Conservation (phyloP, 2,797 vertebrate genomes). For the Fringilla coelebs region DNA sequence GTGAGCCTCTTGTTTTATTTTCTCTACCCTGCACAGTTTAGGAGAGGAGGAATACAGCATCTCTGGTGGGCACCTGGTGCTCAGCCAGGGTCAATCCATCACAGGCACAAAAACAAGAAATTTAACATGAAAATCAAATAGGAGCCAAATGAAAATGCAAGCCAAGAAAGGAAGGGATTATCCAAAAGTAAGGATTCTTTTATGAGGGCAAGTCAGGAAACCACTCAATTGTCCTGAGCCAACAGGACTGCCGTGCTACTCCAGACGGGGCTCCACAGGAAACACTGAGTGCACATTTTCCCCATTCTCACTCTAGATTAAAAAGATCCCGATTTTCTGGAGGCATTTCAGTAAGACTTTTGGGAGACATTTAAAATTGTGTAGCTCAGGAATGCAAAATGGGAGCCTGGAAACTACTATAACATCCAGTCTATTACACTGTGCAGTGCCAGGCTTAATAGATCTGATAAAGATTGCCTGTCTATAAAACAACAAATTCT, state of each 20-base stretch:
- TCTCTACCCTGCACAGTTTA: neutral
- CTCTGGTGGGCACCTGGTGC: neutral
- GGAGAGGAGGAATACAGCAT: neutral
- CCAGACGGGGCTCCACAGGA: slow-evolving; percentile 47
- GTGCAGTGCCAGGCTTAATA: neutral
- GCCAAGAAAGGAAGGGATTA: neutral
- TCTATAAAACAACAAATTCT: neutral
- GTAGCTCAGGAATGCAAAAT: neutral
- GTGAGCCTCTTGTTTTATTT: neutral
- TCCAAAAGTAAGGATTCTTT: neutral
- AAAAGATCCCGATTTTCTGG: neutral
- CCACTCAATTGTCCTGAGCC: neutral
- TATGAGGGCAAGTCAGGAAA: neutral
- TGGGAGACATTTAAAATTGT: neutral
- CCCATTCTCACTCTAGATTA: neutral
- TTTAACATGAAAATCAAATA: neutral
- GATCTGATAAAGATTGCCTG: neutral
- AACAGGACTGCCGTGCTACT: neutral
- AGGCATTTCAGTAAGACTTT: neutral
- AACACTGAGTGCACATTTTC: neutral
- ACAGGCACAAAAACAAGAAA: neutral
- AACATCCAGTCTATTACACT: neutral
- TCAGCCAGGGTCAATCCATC: neutral
- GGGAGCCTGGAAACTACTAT: neutral
- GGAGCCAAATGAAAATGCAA: neutral